These are phyloP conservation scores for Dicycla oo DNA, from an alignment of 2,888 invertebrate genomes.

Conservation along the genomic window DNA sequence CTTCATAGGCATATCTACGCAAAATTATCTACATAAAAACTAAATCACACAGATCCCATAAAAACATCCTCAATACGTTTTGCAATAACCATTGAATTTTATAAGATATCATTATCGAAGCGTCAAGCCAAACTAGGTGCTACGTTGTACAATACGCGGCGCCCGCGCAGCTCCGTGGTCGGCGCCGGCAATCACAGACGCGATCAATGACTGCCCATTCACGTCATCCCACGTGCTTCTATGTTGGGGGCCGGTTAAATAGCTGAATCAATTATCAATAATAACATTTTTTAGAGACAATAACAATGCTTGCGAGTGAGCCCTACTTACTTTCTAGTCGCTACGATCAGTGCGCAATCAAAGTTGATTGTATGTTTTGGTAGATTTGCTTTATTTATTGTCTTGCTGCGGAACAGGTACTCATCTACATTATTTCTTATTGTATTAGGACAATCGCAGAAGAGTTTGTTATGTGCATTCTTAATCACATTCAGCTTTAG, in stretches of 20 bases:
- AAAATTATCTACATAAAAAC: slow-evolving; percentile 29
- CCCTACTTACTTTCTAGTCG: slow-evolving; percentile 55
- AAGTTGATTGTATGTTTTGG: slow-evolving; percentile 43
- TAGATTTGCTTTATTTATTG: slow-evolving; percentile 27
- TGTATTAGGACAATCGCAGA: neutral
- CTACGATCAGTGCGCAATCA: slow-evolving; percentile 44
- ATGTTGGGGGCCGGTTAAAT: slow-evolving; percentile 66
- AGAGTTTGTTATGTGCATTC: neutral
- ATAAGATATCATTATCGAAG: slow-evolving; percentile 39
- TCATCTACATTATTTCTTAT: neutral
- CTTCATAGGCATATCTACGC: slow-evolving; percentile 8
- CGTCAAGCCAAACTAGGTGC: slow-evolving; percentile 56
- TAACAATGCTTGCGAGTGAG: slow-evolving; percentile 55
- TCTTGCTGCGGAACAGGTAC: slow-evolving; percentile 5
- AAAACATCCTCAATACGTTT: slow-evolving; percentile 29
- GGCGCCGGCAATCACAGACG: slow-evolving; percentile 69
- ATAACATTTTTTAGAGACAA: slow-evolving; percentile 63
- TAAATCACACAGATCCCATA: slow-evolving; percentile 15
- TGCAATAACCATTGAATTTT: slow-evolving; percentile 49
- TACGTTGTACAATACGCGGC: slow-evolving; percentile 55
- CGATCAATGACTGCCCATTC: slow-evolving; percentile 70
- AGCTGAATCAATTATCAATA: slow-evolving; percentile 67
- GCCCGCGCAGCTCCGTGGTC: slow-evolving; percentile 48
- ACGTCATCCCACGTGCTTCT: slow-evolving; percentile 72
- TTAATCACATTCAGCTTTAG: neutral